Conservation (phyloP, 2,113 vertebrate species). For the Otocyon megalotis region DNA sequence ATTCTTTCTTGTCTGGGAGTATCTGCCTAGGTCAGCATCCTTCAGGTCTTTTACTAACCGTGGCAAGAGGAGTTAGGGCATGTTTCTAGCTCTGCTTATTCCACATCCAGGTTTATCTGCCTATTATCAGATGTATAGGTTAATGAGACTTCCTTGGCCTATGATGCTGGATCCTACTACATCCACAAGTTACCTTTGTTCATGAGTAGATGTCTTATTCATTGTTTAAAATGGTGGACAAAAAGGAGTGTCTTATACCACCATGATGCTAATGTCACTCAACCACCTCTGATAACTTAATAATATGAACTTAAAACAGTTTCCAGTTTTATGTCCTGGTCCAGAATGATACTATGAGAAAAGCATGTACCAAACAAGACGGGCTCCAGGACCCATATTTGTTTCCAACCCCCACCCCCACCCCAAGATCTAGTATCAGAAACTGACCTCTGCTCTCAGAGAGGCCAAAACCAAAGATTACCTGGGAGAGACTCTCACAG, state of each 20-base stretch:
- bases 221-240: not conserved
- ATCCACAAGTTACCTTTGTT: not conserved
- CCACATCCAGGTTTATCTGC: not conserved
- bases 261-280: not conserved
- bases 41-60: not conserved
- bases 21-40: not conserved
- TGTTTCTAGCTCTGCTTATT: not conserved
- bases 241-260: not conserved
- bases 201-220: not conserved
- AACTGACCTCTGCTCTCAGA: not conserved
- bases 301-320: not conserved
- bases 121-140: not conserved
- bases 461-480: not conserved
- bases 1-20: not conserved
- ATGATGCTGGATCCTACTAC: not conserved
- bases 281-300: not conserved
- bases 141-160: not conserved
- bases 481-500: not conserved
- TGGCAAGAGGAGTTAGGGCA: not conserved
- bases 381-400: not conserved
- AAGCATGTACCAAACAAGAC: not conserved
- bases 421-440: not conserved
- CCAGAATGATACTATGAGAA: not conserved
- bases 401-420: not conserved
- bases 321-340: too few relatives aligned